These are phyloP conservation scores for Ailuropoda melanoleuca DNA, from an alignment of 2,113 vertebrate species.

Conservation along the genomic window DNA sequence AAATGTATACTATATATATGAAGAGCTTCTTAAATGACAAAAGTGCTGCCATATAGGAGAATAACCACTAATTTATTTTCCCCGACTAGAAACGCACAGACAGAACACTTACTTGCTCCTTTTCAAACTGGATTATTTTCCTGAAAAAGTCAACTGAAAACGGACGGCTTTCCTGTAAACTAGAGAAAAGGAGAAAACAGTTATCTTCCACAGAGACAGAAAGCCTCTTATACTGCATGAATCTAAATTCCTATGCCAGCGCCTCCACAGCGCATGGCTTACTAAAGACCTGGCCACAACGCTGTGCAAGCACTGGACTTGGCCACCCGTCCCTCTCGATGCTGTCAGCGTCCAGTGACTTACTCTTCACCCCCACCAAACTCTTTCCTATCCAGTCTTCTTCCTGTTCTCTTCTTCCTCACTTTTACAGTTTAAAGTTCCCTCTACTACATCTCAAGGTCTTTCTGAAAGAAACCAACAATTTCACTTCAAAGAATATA, in stretches of 20 bases:
- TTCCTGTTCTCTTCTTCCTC: not conserved
- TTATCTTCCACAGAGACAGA: not conserved
- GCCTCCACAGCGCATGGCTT: not conserved
- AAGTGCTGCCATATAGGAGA: not conserved
- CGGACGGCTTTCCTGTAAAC: constrained; percentile 92
- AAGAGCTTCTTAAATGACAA: not conserved
- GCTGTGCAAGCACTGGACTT: not conserved
- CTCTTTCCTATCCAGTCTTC: not conserved
- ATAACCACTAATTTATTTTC: not conserved
- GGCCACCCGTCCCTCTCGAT: not conserved
- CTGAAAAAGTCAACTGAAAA: constrained; percentile 93
- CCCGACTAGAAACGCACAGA: not conserved
- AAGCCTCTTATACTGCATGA: not conserved
- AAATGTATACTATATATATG: not conserved
- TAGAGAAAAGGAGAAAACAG: constrained; percentile 69
- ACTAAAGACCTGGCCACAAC: not conserved
- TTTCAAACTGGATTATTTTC: constrained; percentile 95
- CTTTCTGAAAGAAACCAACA: not conserved
- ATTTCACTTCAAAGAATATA: constrained; percentile 14
- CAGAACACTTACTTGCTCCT: constrained; percentile 91
- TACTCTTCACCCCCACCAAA: not conserved
- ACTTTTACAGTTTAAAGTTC: not conserved
- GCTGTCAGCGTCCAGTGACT: not conserved
- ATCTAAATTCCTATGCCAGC: not conserved
- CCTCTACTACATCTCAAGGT: not conserved